Base-by-base conservation (phyloP, 53 echinoderm and acorn worm genomes). In the Luidia sarsii region DNA sequence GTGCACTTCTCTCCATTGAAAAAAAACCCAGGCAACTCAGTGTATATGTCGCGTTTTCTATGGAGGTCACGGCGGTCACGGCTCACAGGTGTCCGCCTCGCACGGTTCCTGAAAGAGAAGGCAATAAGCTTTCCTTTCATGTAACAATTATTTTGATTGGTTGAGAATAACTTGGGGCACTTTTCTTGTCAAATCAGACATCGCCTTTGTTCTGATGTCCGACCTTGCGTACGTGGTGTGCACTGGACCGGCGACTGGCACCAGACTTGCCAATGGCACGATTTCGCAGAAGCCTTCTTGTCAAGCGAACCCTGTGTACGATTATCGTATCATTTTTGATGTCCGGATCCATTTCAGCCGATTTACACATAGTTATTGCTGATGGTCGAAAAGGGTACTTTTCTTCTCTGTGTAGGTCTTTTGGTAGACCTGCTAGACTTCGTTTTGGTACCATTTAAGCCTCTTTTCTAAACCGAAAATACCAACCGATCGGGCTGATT, bases 111-210 rank as follows among this genome's bases (percentile, higher is more conserved):
- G n/a, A n/a, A n/a, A n/a, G n/a, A n/a, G n/a, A n/a, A n/a, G n/a
- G n/a, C n/a, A n/a, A n/a, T n/a, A n/a, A n/a, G n/a, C n/a, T n/a
- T n/a, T n/a, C n/a, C n/a, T n/a, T n/a, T n/a, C n/a, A n/a, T n/a
- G n/a, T n/a, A n/a, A n/a, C n/a, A n/a, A n/a, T n/a, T n/a, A n/a
- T n/a, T n/a, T n/a, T n/a, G n/a, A 65, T 65, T 65, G 65, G 65
- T 39, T n/a, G 45, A 65, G 3, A 18, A 36, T 24, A 65, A 24
- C 16, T 20, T 39, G 39, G 38, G 38, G 45, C 65, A 65, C 65
- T 65, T 65, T 65, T 65, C 37, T 34, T 65, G 38, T 65, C 65
- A 65, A 33, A n/a, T 15, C 45, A n/a, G n/a, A n/a, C n/a, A n/a
- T n/a, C n/a, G n/a, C n/a, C n/a, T 9, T 67, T 67, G 14, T 67